Percentiles rank a stretch among this genome's conserved stretches.
Evolutionary conservation across 2,113 vertebrate species (phyloP).

Genomic region (Anguilla japonica): DNA sequence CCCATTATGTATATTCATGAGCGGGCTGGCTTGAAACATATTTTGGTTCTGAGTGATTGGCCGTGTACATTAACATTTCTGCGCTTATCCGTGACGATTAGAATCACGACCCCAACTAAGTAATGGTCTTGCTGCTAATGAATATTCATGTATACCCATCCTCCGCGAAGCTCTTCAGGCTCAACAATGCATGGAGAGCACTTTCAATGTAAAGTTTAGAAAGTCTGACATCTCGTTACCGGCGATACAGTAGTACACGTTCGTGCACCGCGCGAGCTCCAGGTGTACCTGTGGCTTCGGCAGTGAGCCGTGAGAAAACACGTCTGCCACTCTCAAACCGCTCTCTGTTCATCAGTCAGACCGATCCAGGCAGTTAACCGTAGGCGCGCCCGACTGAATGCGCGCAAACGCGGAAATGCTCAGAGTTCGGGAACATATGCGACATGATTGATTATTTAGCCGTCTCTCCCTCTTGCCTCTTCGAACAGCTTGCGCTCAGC

Average conservation of each 20-base stretch:
- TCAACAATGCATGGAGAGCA: not conserved
- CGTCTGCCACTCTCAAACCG: not conserved
- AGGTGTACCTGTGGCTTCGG: constrained; percentile 2
- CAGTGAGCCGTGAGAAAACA: not conserved
- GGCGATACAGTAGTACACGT: not conserved
- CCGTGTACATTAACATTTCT: not conserved
- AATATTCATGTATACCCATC: not conserved
- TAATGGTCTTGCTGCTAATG: constrained; percentile 3
- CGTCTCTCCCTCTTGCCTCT: not conserved
- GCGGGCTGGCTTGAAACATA: not conserved
- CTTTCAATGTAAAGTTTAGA: not conserved
- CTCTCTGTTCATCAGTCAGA: constrained; percentile 1
- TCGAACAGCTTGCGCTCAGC: constrained; percentile 15
- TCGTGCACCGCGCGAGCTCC: not conserved
- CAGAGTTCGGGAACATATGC: constrained; percentile 18
- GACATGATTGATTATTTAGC: not conserved
- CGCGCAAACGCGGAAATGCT: not conserved
- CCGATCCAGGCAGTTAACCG: constrained; percentile 13
- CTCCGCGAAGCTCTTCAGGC: not conserved
- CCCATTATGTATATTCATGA: constrained; percentile 1
- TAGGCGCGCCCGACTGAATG: not conserved
- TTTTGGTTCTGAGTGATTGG: constrained; percentile 3
- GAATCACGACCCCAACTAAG: not conserved
- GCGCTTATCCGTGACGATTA: constrained; percentile 1
- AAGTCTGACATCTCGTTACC: not conserved